Base-by-base conservation (phyloP, 2,113 vertebrate genomes). In the Murina feae region DNA sequence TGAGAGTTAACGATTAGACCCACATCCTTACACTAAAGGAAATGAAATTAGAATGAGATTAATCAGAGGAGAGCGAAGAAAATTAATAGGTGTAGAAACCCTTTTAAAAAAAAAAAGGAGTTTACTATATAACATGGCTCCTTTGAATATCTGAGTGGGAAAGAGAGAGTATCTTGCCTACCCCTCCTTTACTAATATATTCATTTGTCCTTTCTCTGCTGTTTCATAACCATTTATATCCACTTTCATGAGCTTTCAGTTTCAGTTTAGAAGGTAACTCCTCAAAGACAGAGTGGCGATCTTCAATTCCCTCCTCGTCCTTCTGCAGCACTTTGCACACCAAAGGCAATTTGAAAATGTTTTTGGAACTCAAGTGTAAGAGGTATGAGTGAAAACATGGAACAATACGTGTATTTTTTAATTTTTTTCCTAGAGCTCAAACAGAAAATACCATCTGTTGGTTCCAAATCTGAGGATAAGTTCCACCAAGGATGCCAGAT, bases 361-460 rank as follows among this genome's bases (percentile, higher is more conserved):
- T 90, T 89, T 68, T 30, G 30, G 10, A 93, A 71, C 76, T 71
- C 79, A 89, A 39, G 90, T 53, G 78, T 71, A 91, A 86, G 39
- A 85, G 13, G 11, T 66, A 16, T 14, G 49, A 93, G n/a, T 72
- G 81, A 80, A 65, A 32, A 13, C 6, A 37, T 88, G 83, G 16
- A 42, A 88, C 51, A 49, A 55, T 35, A 63, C 55, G 7, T 37
- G 10, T 39, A 42, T 51, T 72, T 83, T 87, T 32, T 6, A 65
- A 13, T 6, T 32, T 42, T 95, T 72, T 65, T 85, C 55, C 68
- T 83, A 16, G 18, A 79, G 2, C 44, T 11, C 53, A 78, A 42
- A 90, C 20, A 65, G 49, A 82, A 92, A 93, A 66, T 5, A 58
- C 60, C 25, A 12, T 32, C 74, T 88, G 10, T 47, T 82, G 42